These are phyloP conservation scores for Heliconius charithonia DNA, from an alignment of 2,888 invertebrate genomes.

Conservation along the genomic window DNA sequence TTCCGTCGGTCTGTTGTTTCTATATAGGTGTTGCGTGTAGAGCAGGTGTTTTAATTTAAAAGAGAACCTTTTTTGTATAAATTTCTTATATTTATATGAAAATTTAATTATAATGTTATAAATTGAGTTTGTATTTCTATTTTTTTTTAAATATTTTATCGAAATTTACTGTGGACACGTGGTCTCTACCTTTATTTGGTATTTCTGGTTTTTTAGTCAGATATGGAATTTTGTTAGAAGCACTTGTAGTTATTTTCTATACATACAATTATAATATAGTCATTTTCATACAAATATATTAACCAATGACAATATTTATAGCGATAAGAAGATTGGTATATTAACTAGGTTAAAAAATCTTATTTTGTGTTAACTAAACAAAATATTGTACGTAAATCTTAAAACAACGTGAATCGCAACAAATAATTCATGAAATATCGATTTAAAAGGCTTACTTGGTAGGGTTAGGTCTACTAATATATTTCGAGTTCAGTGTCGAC, in stretches of 20 bases:
- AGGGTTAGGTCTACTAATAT: constrained; percentile 79
- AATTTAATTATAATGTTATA: neutral
- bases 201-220: neutral
- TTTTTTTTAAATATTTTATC: too few species aligned
- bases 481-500: constrained; percentile 77
- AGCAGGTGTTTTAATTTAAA: constrained; percentile 44
- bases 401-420: neutral
- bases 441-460: constrained; percentile 69
- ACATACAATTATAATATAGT: too few species aligned
- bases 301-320: too few species aligned
- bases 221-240: neutral
- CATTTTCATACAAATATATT: too few species aligned
- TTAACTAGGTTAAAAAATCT: too few species aligned
- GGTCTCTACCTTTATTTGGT: neutral
- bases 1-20: constrained; percentile 46
- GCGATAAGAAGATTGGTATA: too few species aligned
- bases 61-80: neutral
- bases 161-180: too few species aligned
- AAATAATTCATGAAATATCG: constrained; percentile 70
- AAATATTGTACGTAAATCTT: neutral
- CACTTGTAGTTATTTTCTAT: too few species aligned
- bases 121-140: neutral
- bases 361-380: too few species aligned
- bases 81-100: neutral
- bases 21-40: constrained; percentile 37